phyloP scores from a whole-genome alignment of 2,113 vertebrate species.

The Microcebus murinus region DNA sequence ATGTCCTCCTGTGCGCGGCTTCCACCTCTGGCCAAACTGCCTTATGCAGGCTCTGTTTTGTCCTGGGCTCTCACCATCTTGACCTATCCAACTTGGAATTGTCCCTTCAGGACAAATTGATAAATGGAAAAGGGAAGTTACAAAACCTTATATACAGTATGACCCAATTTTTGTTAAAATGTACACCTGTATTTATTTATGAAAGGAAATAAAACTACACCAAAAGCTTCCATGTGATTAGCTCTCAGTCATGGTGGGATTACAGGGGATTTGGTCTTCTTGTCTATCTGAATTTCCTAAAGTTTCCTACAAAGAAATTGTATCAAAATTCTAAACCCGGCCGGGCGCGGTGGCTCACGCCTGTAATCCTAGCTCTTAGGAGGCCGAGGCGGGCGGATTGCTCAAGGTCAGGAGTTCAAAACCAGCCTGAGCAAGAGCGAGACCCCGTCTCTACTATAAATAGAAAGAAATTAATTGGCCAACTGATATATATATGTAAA shows the following conservation, averaged over 20 bases:
- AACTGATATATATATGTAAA: no score
- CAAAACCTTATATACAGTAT: background rate
- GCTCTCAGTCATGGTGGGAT: background rate
- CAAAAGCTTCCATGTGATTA: background rate
- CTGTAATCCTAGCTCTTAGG: no score
- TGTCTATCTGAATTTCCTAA: background rate
- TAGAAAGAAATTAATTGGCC: no score
- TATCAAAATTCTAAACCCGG: background rate
- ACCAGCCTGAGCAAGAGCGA: no score
- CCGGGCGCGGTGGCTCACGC: no score
- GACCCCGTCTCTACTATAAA: no score
- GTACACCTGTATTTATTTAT: background rate
- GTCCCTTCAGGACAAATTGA: background rate
- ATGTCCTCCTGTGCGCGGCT: background rate
- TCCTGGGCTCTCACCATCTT: background rate
- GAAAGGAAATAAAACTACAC: background rate
- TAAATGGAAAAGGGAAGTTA: background rate
- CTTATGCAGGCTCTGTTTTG: background rate
- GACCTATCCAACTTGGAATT: background rate
- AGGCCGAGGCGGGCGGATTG: no score
- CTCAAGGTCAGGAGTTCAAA: no score
- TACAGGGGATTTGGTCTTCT: background rate
- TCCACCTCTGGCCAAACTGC: background rate
- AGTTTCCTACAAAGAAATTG: background rate
- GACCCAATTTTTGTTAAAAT: background rate